These are phyloP conservation scores for Clarias fuscus DNA, from an alignment of 2,797 vertebrate genomes.

Conservation along the genomic window DNA sequence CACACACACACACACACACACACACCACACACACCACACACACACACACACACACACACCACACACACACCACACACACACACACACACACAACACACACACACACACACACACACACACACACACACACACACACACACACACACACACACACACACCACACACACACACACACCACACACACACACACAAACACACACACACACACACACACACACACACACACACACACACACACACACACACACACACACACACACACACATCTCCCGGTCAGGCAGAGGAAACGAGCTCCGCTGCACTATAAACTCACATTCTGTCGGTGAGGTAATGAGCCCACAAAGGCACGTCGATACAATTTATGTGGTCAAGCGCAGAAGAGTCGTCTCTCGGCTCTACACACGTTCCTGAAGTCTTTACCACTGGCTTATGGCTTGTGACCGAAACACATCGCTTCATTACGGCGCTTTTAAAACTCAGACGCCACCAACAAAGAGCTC, in stretches of 20 bases:
- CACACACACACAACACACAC: too few species aligned
- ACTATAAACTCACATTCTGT: slow-evolving; percentile 24
- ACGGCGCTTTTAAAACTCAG: slow-evolving; percentile 22
- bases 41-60: too few species aligned
- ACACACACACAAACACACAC: too few species aligned
- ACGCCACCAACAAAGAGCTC: slow-evolving; percentile 42
- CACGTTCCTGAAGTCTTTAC: slow-evolving; percentile 41
- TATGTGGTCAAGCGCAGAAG: slow-evolving; percentile 23
- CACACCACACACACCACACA: too few species aligned
- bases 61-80: too few species aligned
- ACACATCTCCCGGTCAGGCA: slow-evolving; percentile 15
- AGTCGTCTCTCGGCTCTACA: slow-evolving; percentile 15
- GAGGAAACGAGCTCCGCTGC: slow-evolving; percentile 32
- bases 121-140: too few species aligned
- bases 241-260: slow-evolving; percentile 22
- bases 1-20: too few species aligned
- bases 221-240: slow-evolving; percentile 21
- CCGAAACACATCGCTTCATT: slow-evolving; percentile 23
- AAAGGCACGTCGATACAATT: slow-evolving; percentile 40
- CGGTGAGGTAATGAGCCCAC: slow-evolving; percentile 43
- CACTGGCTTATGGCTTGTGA: slow-evolving; percentile 31
- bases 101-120: too few species aligned
- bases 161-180: too few species aligned
- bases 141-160: too few species aligned
- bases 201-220: too few species aligned